Evolutionary conservation across 2,888 invertebrate species (phyloP).

Genomic region (Stenodera caucasica): DNA sequence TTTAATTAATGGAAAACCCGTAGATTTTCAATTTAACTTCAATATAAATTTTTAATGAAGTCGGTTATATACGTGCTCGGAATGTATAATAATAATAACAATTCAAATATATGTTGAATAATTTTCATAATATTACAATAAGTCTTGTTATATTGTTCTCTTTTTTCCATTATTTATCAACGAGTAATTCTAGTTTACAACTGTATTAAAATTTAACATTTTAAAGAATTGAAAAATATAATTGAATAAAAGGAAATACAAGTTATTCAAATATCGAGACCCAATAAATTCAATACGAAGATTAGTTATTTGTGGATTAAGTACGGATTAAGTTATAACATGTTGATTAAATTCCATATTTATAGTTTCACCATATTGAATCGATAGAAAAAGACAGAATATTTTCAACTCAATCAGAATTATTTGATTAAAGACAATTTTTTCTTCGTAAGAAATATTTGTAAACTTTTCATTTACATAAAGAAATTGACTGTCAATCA

Average conservation of each 20-base stretch:
- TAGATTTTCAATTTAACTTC: conserved; percentile 11
- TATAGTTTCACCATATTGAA: conserved; percentile 20
- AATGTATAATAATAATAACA: conserved; percentile 22
- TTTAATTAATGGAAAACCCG: conserved; percentile 35
- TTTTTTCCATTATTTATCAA: conserved; percentile 26
- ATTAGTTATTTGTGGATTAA: conserved; percentile 25
- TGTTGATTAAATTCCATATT: conserved; percentile 27
- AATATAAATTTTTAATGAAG: conserved; percentile 32
- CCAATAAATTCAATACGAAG: conserved; percentile 28
- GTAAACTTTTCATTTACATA: too few species aligned
- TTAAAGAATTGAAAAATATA: conserved; percentile 14
- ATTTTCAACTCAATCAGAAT: too few species aligned
- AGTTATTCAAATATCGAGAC: conserved; percentile 31
- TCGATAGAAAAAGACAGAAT: conserved; percentile 5
- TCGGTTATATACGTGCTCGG: conserved; percentile 11
- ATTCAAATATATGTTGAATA: conserved; percentile 28
- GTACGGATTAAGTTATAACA: conserved; percentile 25
- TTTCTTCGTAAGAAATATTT: too few species aligned
- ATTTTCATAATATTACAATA: conserved; percentile 35
- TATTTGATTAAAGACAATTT: too few species aligned
- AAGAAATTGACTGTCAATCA: conserved; percentile 30
- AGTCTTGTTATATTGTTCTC: background rate
- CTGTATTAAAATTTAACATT: conserved; percentile 32
- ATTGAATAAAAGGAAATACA: conserved; percentile 13
- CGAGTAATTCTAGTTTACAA: conserved; percentile 33